Evolutionary conservation across 2,113 vertebrate species (phyloP).

Genomic region (Amphiprion ocellaris): DNA sequence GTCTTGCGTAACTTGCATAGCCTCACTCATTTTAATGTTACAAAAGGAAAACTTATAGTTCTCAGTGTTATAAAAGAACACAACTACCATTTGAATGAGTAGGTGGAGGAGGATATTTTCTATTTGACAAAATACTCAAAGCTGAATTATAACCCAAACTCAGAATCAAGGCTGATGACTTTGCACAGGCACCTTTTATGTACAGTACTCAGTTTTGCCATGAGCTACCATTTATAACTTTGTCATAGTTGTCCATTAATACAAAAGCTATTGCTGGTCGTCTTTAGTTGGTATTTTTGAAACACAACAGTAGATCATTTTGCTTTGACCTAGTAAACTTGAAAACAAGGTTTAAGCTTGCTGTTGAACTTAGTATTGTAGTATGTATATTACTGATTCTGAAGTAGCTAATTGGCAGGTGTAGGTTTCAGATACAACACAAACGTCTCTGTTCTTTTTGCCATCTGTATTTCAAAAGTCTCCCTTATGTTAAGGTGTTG

Average conservation of each 20-base stretch:
- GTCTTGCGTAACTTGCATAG: too few relatives aligned
- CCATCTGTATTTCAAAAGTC: constrained; percentile 4
- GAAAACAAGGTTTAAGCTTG: neutral
- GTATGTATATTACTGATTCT: neutral
- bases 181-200: neutral
- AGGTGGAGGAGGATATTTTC: neutral
- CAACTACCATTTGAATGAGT: neutral
- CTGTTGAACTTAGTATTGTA: neutral
- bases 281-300: too few relatives aligned
- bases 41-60: neutral
- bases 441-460: neutral
- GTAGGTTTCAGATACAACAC: neutral
- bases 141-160: neutral
- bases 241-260: neutral
- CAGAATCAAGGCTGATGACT: neutral
- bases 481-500: neutral
- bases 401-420: neutral
- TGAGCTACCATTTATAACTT: neutral
- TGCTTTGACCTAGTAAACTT: neutral
- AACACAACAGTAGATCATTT: too few relatives aligned
- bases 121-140: neutral
- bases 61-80: neutral
- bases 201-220: neutral
- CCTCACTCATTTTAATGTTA: neutral
- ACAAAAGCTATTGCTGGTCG: too few relatives aligned